Percentiles rank a stretch among this genome's conserved stretches.
These are phyloP conservation scores for Burhinus oedicnemus DNA, from an alignment of 2,113 vertebrate genomes.

Conservation along the genomic window DNA sequence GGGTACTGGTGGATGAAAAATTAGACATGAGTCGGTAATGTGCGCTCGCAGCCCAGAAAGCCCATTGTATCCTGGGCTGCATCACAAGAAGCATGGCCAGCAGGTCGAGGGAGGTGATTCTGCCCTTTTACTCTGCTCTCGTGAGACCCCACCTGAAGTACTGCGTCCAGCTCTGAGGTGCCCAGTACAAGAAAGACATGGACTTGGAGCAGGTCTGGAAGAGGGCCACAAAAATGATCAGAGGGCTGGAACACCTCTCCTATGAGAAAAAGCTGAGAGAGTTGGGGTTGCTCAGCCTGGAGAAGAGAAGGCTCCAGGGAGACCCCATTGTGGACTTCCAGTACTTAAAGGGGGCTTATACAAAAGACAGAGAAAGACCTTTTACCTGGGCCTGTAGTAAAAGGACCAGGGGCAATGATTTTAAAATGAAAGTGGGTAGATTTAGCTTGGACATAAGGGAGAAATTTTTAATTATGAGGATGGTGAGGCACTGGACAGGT, in stretches of 20 bases:
- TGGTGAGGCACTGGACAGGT: not conserved
- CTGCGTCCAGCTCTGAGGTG: too few relatives aligned
- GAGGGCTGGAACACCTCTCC: not conserved
- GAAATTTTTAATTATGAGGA: not conserved
- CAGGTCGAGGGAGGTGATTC: not conserved
- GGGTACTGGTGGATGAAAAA: not conserved
- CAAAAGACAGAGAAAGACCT: not conserved
- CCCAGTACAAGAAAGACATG: not conserved
- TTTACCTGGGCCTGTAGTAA: not conserved
- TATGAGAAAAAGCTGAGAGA: not conserved
- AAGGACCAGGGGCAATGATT: not conserved
- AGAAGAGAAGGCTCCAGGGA: not conserved
- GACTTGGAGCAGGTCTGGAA: not conserved
- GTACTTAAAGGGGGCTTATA: not conserved
- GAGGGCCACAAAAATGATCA: not conserved
- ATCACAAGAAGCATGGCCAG: not conserved
- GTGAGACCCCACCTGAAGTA: not conserved
- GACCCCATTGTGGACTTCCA: not conserved
- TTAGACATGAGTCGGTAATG: not conserved
- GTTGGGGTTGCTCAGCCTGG: not conserved
- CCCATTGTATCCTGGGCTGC: too few relatives aligned
- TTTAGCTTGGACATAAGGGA: not conserved
- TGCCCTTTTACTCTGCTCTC: not conserved
- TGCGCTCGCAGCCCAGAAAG: not conserved
- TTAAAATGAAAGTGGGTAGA: not conserved